Evolutionary conservation across 2,888 invertebrate species (phyloP).

Genomic region (Sinhomidia bicolor): DNA sequence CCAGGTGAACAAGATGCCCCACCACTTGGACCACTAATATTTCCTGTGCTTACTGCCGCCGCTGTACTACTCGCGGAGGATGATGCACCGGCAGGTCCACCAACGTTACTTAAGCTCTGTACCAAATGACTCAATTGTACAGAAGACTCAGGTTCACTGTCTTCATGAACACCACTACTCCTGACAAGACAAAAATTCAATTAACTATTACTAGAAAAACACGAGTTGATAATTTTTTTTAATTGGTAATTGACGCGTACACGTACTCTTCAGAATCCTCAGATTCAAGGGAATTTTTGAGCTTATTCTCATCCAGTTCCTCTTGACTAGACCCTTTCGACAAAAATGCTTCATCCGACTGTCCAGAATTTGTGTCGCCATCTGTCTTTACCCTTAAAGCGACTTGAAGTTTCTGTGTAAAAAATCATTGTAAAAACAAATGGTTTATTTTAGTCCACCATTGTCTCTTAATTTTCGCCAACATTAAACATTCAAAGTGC

Average conservation of each 20-base stretch:
- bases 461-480: neutral
- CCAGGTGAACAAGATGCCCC: slow-evolving; percentile 27
- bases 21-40: slow-evolving; percentile 8
- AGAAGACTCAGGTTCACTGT: slow-evolving; percentile 83
- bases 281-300: slow-evolving; percentile 78
- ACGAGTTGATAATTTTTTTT: neutral
- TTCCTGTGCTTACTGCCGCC: slow-evolving; percentile 37
- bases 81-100: slow-evolving; percentile 52
- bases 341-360: slow-evolving; percentile 84
- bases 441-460: neutral
- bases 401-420: slow-evolving; percentile 76
- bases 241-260: no score
- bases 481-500: neutral
- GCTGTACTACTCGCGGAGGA: slow-evolving; percentile 4
- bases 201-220: slow-evolving; percentile 44
- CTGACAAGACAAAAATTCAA: slow-evolving; percentile 80
- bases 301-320: slow-evolving; percentile 82
- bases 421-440: neutral
- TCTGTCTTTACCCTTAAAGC: slow-evolving; percentile 75
- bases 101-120: slow-evolving; percentile 69
- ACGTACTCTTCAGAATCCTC: slow-evolving; percentile 82
- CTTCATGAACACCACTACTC: slow-evolving; percentile 85
- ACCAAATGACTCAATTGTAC: slow-evolving; percentile 46
- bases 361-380: slow-evolving; percentile 82
- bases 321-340: slow-evolving; percentile 85